A percentile compares a stretch with the other conserved stretches of the same genome.
phyloP scores from a whole-genome alignment of 2,888 invertebrate species.

The Ectropis crepuscularia region DNA sequence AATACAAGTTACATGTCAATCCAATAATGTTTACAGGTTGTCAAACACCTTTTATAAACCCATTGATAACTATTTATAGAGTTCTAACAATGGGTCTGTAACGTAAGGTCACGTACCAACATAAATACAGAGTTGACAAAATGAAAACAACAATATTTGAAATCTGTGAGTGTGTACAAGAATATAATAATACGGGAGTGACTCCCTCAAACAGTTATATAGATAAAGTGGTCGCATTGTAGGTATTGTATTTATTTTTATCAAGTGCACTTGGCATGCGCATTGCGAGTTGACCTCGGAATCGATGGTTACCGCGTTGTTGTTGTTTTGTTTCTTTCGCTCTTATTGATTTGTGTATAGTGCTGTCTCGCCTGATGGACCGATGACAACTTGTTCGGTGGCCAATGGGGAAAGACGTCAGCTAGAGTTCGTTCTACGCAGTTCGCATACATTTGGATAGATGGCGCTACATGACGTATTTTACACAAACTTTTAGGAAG shows the following conservation, averaged over 20 bases:
- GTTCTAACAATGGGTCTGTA: constrained; percentile 9
- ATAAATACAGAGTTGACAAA: neutral
- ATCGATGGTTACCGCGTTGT: constrained; percentile 78
- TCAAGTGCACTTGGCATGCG: constrained; percentile 77
- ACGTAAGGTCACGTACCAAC: constrained; percentile 1
- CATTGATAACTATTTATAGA: constrained; percentile 7
- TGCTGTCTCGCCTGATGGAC: constrained; percentile 53
- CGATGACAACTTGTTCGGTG: constrained; percentile 55
- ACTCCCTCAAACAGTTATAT: neutral
- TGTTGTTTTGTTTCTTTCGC: constrained; percentile 70
- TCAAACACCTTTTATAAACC: neutral
- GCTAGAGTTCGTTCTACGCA: constrained; percentile 42
- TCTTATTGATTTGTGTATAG: constrained; percentile 34
- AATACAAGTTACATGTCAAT: too few relatives aligned
- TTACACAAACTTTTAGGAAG: neutral
- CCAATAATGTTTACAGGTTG: too few relatives aligned
- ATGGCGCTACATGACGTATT: constrained; percentile 63
- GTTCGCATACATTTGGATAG: constrained; percentile 59
- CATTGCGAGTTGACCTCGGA: constrained; percentile 68
- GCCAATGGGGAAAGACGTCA: constrained; percentile 56
- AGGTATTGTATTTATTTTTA: constrained; percentile 59
- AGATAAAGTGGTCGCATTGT: neutral
- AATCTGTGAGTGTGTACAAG: neutral
- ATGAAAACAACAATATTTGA: neutral
- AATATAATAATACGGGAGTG: neutral